phyloP scores from a whole-genome alignment of 2,888 invertebrate genomes.

The Phyto melanocephala region DNA sequence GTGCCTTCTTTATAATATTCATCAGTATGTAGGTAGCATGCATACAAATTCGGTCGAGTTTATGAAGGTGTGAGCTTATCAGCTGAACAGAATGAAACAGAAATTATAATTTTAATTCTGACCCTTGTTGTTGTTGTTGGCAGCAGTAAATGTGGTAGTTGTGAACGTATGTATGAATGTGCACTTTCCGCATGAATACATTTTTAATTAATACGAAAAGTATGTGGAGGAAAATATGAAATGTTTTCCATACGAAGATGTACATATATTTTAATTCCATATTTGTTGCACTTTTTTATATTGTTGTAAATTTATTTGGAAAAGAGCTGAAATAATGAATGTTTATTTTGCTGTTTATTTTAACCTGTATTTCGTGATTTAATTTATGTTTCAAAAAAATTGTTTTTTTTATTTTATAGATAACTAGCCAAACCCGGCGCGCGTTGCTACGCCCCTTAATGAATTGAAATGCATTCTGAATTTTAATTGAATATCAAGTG shows the following conservation, averaged over 20 bases:
- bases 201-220: slow-evolving; percentile 51
- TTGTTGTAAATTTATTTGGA: slow-evolving; percentile 16
- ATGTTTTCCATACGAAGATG: neutral
- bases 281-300: slow-evolving; percentile 20
- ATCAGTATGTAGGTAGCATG: neutral
- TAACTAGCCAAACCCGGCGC: too few relatives aligned
- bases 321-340: slow-evolving; percentile 35
- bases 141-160: neutral
- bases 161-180: neutral
- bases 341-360: slow-evolving; percentile 22
- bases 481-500: too few relatives aligned
- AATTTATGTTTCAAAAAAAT: slow-evolving; percentile 37
- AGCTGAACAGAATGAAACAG: neutral
- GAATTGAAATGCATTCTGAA: too few relatives aligned
- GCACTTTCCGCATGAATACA: slow-evolving; percentile 42
- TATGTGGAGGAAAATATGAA: slow-evolving; percentile 5
- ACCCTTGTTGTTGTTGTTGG: neutral
- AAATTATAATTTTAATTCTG: slow-evolving; percentile 38
- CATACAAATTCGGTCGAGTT: neutral
- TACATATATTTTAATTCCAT: neutral
- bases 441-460: too few relatives aligned
- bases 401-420: neutral
- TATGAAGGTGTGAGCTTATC: neutral
- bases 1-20: slow-evolving; percentile 28
- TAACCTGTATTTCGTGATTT: slow-evolving; percentile 35